phyloP scores from a whole-genome alignment of 1,140 invertebrate species.

The Eriosoma lanigerum region DNA sequence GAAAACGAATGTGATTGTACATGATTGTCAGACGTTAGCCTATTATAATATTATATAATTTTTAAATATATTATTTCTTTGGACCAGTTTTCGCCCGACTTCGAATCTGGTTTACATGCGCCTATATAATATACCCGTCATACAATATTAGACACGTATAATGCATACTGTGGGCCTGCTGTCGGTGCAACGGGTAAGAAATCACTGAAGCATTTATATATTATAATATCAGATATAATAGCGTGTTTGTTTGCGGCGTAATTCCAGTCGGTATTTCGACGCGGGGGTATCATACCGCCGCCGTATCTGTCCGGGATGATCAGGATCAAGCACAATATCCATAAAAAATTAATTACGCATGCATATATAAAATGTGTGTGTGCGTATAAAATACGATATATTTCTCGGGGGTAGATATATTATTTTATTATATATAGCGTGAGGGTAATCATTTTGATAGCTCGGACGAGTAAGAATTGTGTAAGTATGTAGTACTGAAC shows the following conservation, averaged over 20 bases:
- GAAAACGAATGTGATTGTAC: too few relatives aligned
- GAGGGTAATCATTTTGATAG: neutral
- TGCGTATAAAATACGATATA: too few relatives aligned
- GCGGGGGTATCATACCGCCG: neutral
- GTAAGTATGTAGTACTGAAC: neutral
- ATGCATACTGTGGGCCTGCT: neutral
- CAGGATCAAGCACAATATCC: too few relatives aligned
- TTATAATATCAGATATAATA: neutral
- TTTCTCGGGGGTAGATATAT: neutral
- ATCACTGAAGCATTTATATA: neutral
- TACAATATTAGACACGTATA: neutral
- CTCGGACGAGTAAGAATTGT: neutral
- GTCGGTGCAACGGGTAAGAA: neutral
- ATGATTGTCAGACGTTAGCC: too few relatives aligned
- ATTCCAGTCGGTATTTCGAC: constrained; percentile 12
- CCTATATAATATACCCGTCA: neutral
- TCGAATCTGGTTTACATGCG: constrained; percentile 20
- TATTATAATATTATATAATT: neutral
- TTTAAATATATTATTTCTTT: constrained; percentile 8
- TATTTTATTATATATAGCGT: neutral
- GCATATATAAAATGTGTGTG: too few relatives aligned
- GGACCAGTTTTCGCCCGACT: constrained; percentile 24
- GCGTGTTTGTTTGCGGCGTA: constrained; percentile 25
- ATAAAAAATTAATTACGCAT: constrained; percentile 20
- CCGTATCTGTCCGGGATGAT: neutral